These are phyloP conservation scores for Hyposmocoma kahamanoa DNA, from an alignment of 1,140 invertebrate genomes.

Conservation along the genomic window DNA sequence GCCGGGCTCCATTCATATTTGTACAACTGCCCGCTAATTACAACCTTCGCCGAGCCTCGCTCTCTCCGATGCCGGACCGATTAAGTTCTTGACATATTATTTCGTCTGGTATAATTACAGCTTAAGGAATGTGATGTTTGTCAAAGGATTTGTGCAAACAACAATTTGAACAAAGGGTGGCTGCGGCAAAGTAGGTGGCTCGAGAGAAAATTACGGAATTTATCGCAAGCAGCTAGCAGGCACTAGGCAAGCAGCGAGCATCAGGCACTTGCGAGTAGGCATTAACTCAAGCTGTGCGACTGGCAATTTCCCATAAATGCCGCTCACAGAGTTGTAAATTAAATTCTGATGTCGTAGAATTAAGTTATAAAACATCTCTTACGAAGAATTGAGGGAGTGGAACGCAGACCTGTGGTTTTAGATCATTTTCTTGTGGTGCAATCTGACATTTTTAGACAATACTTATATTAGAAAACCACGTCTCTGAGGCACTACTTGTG, in stretches of 20 bases:
- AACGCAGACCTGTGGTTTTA: constrained; percentile 12
- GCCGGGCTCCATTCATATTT: constrained; percentile 48
- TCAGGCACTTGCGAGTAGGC: constrained; percentile 7
- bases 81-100: constrained; percentile 55
- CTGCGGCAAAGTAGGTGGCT: constrained; percentile 5
- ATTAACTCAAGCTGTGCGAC: constrained; percentile 16
- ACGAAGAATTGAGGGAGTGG: constrained; percentile 6
- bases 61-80: constrained; percentile 30
- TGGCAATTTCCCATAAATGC: constrained; percentile 31
- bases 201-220: constrained; percentile 19
- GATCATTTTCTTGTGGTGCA: constrained; percentile 14
- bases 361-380: constrained; percentile 25
- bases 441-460: constrained; percentile 6
- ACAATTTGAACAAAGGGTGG: constrained; percentile 9
- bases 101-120: constrained; percentile 8
- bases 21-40: constrained; percentile 59
- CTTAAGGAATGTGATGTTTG: too few species aligned
- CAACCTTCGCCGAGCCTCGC: constrained; percentile 25
- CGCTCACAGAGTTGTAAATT: constrained; percentile 28
- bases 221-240: constrained; percentile 2
- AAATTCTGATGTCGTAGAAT: constrained; percentile 39
- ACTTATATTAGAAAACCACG: constrained; percentile 1
- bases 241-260: not conserved
- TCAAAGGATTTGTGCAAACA: constrained; percentile 14
- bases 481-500: too few species aligned